Evolutionary conservation across 2,888 invertebrate genomes (phyloP), one percentile per base, ranked within the genome.

Genomic region (Drosophila fungiperda): DNA sequence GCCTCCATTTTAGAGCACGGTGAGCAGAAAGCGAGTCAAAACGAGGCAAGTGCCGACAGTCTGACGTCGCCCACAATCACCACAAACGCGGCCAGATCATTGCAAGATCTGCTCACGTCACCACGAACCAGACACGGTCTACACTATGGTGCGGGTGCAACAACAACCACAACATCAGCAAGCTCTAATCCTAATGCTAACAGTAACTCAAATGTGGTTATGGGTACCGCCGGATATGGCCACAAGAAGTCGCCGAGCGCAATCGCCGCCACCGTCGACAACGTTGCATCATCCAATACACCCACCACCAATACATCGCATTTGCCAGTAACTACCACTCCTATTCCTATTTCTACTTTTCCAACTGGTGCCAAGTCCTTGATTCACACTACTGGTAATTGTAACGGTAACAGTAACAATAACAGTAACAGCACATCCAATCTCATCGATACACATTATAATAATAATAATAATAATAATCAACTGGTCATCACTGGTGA

Each of bases 11-110:
- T 92, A 89, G 93, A 93, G 91, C 93, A 93, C 90, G 93, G 93
- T 93, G 93, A 93, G 92, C 91, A 92, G 91, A 92, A 92, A 90
- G 91, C 91, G 92, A 90, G 90, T 92, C 91, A 91, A 83, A 92
- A 94, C 91, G 94, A 94, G 94, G 94, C 94, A 94, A 94, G 92
- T 92, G 92, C 92, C 92, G 90, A 90, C 85, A 88, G 83, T 87
- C 87, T 83, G 91, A 90, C 91, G 90, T 92, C 92, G 91, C 91
- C 92, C 70, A 89, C 76, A 72, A 83, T 76, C 78, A 84, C 76
- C 58, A 71, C 52, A 55, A 55, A 65, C 72, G 80, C 79, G 12
- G 63, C 75, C 32, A 75, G 87, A 80, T 92, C 91, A 23, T 77
- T 92, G 64, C 91, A 92, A 75, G 90, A 91, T 82, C 86, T 92